Evolutionary conservation across 2,797 vertebrate genomes (phyloP).

Genomic region (Gymnopithys bicolor): DNA sequence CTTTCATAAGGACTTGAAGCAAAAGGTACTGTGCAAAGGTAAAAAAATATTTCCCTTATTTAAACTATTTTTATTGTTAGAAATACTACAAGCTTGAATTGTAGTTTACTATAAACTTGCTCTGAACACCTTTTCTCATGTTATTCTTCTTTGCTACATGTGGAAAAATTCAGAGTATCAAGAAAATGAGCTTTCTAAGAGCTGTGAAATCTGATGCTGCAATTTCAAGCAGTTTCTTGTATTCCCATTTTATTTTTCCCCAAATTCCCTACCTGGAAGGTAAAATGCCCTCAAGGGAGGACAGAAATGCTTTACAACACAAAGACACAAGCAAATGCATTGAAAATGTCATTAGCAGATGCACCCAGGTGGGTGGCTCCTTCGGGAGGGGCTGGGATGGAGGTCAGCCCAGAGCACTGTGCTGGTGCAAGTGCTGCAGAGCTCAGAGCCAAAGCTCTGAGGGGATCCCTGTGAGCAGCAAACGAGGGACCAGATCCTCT

Average conservation of each 20-base stretch:
- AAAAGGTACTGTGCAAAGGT: background rate
- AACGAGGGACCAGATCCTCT: background rate
- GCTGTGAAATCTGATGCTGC: background rate
- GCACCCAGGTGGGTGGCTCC: background rate
- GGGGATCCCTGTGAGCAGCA: background rate
- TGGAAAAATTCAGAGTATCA: background rate
- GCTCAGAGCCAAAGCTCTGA: background rate
- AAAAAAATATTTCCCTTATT: background rate
- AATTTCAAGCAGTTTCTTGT: background rate
- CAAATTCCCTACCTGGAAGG: background rate
- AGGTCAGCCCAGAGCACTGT: background rate
- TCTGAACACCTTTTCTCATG: background rate
- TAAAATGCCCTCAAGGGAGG: background rate
- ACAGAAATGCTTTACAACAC: background rate
- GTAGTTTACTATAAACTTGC: background rate
- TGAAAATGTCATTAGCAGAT: background rate
- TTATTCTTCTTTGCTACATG: background rate
- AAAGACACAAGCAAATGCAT: background rate
- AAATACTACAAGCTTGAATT: background rate
- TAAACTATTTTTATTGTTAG: background rate
- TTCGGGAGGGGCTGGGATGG: background rate
- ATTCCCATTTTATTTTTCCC: background rate
- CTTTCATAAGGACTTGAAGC: background rate
- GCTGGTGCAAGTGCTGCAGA: background rate
- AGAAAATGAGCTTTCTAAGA: background rate